A percentile compares a stretch with the other conserved stretches of the same genome.
Evolutionary conservation across 2,113 vertebrate species (phyloP).

Genomic region (Rutilus rutilus): DNA sequence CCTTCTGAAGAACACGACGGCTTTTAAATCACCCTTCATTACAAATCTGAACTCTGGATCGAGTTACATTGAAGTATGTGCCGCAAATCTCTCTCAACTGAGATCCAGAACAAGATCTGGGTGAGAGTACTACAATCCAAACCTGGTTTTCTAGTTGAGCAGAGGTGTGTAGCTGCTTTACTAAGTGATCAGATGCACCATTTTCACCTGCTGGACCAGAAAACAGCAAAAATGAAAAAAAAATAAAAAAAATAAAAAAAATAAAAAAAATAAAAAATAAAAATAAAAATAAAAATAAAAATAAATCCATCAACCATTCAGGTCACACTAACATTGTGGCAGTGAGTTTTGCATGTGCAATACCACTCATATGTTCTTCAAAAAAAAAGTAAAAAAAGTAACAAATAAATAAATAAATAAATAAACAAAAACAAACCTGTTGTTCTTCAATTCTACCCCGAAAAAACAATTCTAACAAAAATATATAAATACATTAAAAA

Average conservation of each 20-base stretch:
- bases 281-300: neutral
- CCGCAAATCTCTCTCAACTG: neutral
- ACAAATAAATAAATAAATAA: too few relatives aligned
- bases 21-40: neutral
- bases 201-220: neutral
- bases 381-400: neutral
- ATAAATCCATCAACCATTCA: neutral
- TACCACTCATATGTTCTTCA: neutral
- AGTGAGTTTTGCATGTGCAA: neutral
- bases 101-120: neutral
- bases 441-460: neutral
- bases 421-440: too few relatives aligned
- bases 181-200: neutral
- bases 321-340: neutral
- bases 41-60: neutral
- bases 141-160: neutral
- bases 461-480: neutral
- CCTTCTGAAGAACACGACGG: neutral
- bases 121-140: neutral
- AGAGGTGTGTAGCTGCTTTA: neutral
- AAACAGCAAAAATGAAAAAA: neutral
- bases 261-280: neutral
- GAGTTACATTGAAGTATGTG: conserved; percentile 15
- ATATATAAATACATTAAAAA: too few relatives aligned
- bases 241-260: neutral